Evolutionary conservation across 2,888 invertebrate genomes (phyloP).

Genomic region (Drymonia ruficornis): DNA sequence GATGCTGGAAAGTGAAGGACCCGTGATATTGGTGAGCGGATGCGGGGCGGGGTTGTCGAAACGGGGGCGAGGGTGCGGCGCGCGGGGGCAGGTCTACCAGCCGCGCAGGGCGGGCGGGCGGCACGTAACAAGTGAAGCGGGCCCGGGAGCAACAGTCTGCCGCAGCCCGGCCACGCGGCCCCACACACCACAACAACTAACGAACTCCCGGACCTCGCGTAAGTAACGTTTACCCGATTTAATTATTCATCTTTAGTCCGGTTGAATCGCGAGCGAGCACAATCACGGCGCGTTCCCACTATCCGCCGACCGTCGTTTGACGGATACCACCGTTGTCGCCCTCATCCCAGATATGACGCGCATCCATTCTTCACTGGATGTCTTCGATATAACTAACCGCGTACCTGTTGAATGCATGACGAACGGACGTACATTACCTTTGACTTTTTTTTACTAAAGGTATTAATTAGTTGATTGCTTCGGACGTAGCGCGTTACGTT

Average conservation of each 20-base stretch:
- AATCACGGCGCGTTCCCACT: constrained; percentile 19
- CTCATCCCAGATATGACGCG: constrained; percentile 38
- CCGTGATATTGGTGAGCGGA: constrained; percentile 73
- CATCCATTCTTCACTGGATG: constrained; percentile 54
- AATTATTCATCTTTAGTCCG: constrained; percentile 54
- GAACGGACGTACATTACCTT: constrained; percentile 37
- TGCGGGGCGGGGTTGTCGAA: constrained; percentile 67
- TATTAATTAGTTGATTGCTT: constrained; percentile 38
- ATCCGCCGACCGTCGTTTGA: constrained; percentile 17
- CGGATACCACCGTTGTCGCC: constrained; percentile 25
- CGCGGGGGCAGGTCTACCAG: constrained; percentile 30
- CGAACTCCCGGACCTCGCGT: constrained; percentile 64
- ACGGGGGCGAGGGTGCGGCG: constrained; percentile 52
- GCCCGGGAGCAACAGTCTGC: constrained; percentile 85
- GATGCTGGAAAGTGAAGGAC: constrained; percentile 76
- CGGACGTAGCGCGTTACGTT: constrained; percentile 15
- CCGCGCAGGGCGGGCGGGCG: constrained; percentile 71
- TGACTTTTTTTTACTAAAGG: constrained; percentile 32
- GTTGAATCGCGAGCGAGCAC: constrained; percentile 27
- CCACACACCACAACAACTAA: constrained; percentile 67
- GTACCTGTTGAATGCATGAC: constrained; percentile 77
- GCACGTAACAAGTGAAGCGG: constrained; percentile 84
- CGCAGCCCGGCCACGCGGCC: constrained; percentile 82
- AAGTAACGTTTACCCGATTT: constrained; percentile 67
- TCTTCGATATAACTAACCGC: constrained; percentile 55